Base-by-base conservation (phyloP, 2,113 vertebrate species). In the Typhlomys cinereus region DNA sequence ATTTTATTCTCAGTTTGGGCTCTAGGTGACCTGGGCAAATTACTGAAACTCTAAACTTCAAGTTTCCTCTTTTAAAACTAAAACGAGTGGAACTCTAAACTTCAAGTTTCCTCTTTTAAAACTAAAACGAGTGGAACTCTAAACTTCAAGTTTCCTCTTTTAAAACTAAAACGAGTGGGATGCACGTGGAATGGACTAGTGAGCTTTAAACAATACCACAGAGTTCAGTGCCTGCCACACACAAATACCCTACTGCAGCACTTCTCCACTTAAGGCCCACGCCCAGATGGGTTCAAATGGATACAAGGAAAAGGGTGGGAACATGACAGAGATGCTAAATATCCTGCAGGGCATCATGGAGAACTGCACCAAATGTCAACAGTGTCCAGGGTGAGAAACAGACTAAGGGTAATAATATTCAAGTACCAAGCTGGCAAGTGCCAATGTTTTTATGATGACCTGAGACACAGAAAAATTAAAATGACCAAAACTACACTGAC, bases 11-110 rank as follows among this genome's bases (percentile, higher is more conserved):
- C 17, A 27, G 69, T 80, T 82, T 88, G 46, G 52, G 54, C 57
- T 75, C 25, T 34, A 66, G 46, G 36, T 86, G 86, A 86, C 75
- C 71, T 27, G 52, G 46, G 59, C 46, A 71, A 82, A 86, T 82
- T 78, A 90, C 27, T 36, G 64, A n/a, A 88, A 74, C 23, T 52
- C 44, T 76, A 67, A 44, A 91, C n/a, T 83, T 75, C n/a, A n/a
- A 48, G 69, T 69, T 93, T 85, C 31, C 78, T 88, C 75, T 52
- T 70, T 70, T 83, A 67, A 80, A 89, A 92, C 85, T 52, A 69
- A 34, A 80, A 91, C 89, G 2, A 71, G 54, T 18, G 1, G 25
- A 62, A 62, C 84, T 62, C 79, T 66, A 67, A 44, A 91, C n/a
- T 83, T 75, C n/a, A n/a, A 48, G 69, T 69, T 93, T 85, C 31